Conservation (phyloP, 2,113 vertebrate genomes). For the Cyphomyrus discorhynchus region DNA sequence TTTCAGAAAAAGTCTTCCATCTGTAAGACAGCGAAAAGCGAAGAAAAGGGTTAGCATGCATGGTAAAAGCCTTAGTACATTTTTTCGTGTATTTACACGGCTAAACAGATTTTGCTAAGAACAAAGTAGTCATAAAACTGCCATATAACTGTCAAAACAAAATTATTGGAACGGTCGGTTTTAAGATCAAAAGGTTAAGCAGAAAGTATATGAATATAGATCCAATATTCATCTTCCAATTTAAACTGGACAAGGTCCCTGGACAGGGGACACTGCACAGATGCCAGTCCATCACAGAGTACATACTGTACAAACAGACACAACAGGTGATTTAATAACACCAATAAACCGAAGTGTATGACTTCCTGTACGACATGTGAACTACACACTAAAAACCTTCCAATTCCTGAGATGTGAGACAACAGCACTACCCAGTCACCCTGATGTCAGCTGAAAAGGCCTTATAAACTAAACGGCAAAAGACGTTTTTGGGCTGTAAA, state of each 20-base stretch:
- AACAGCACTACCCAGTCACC: neutral
- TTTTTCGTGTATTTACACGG: neutral
- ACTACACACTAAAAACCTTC: neutral
- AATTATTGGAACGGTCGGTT: neutral
- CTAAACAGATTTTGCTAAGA: neutral
- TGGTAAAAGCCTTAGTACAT: neutral
- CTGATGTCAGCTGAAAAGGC: neutral
- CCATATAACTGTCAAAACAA: neutral
- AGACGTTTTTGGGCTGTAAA: constrained; percentile 9
- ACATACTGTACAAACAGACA: neutral
- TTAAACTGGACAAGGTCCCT: neutral
- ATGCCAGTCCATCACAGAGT: neutral
- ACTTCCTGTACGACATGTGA: neutral
- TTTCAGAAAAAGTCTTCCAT: constrained; percentile 99
- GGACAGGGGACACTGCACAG: neutral
- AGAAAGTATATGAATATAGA: neutral
- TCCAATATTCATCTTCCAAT: neutral
- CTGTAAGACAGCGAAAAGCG: constrained; percentile 66
- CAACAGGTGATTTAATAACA: neutral
- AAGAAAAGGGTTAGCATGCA: neutral
- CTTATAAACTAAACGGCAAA: neutral
- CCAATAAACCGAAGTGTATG: neutral
- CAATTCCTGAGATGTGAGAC: neutral
- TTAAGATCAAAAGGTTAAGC: neutral
- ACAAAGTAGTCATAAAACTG: neutral